A percentile compares a stretch with the other conserved stretches of the same genome.
These are phyloP conservation scores for Frankliniella intonsa DNA, from an alignment of 2,888 invertebrate genomes.

Conservation along the genomic window DNA sequence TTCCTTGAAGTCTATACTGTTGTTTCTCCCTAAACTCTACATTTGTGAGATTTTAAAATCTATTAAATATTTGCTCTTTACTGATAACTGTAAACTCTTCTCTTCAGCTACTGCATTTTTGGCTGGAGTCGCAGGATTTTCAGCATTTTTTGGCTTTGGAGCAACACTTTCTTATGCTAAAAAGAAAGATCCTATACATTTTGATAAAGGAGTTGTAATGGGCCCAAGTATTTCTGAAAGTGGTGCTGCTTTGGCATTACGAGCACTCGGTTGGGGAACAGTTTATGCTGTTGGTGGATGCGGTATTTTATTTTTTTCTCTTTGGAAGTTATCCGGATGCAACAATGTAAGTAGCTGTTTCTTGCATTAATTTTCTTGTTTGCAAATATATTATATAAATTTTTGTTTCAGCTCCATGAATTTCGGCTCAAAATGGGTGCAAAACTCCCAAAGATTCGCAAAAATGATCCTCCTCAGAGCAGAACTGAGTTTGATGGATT, in stretches of 20 bases:
- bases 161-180: constrained; percentile 71
- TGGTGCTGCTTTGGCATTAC: constrained; percentile 71
- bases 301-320: constrained; percentile 69
- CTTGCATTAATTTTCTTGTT: constrained; percentile 28
- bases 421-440: constrained; percentile 77
- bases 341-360: constrained; percentile 59
- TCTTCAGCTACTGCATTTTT: constrained; percentile 56
- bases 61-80: neutral
- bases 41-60: neutral
- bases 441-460: constrained; percentile 69
- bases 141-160: constrained; percentile 77
- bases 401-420: constrained; percentile 63
- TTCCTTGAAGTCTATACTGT: neutral
- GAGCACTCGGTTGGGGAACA: constrained; percentile 85
- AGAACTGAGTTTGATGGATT: constrained; percentile 82
- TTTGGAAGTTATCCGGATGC: constrained; percentile 87
- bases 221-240: constrained; percentile 37
- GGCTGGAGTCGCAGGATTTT: constrained; percentile 67
- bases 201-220: constrained; percentile 57
- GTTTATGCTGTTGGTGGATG: constrained; percentile 83
- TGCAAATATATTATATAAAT: constrained; percentile 29
- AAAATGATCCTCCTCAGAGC: constrained; percentile 71
- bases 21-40: neutral
- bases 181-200: constrained; percentile 72
- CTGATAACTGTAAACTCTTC: neutral